Percentiles rank a stretch among this genome's conserved stretches.
Evolutionary conservation across 2,888 invertebrate species (phyloP).

Genomic region (Pandemis heparana): DNA sequence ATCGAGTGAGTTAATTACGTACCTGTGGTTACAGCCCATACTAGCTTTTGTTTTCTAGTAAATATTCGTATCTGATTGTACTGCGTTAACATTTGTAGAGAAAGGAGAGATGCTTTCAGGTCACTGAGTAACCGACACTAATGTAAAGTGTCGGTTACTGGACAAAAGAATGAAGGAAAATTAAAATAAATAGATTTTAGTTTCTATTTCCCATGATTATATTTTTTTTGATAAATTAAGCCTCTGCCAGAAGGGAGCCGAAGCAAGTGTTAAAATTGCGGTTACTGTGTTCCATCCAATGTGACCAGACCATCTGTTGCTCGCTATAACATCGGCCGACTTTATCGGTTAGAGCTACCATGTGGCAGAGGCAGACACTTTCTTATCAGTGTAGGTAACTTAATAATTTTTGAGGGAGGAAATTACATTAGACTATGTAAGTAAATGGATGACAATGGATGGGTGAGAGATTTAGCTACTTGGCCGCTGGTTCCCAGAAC

Average conservation of each 20-base stretch:
- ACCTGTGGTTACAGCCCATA: conserved; percentile 14
- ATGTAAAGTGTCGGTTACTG: too few species aligned
- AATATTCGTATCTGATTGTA: not conserved
- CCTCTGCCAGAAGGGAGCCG: not conserved
- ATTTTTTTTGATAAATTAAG: too few species aligned
- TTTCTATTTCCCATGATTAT: too few species aligned
- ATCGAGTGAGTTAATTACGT: conserved; percentile 34
- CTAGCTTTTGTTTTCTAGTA: not conserved
- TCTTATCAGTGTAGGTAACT: not conserved
- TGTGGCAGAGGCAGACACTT: not conserved
- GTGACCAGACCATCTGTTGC: not conserved
- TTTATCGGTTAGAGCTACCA: not conserved
- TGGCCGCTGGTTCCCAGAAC: too few species aligned
- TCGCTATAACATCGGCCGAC: not conserved
- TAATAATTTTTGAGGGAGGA: too few species aligned
- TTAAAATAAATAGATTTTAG: not conserved
- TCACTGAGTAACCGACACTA: too few species aligned
- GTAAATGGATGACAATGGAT: too few species aligned
- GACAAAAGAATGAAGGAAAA: not conserved
- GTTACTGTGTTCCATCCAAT: not conserved
- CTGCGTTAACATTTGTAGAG: not conserved
- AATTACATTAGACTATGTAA: too few species aligned
- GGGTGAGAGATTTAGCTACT: too few species aligned
- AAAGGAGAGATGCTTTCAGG: not conserved
- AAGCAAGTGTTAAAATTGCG: not conserved